These are phyloP conservation scores for Eidolon helvum DNA, from an alignment of 2,113 vertebrate genomes.

Conservation along the genomic window DNA sequence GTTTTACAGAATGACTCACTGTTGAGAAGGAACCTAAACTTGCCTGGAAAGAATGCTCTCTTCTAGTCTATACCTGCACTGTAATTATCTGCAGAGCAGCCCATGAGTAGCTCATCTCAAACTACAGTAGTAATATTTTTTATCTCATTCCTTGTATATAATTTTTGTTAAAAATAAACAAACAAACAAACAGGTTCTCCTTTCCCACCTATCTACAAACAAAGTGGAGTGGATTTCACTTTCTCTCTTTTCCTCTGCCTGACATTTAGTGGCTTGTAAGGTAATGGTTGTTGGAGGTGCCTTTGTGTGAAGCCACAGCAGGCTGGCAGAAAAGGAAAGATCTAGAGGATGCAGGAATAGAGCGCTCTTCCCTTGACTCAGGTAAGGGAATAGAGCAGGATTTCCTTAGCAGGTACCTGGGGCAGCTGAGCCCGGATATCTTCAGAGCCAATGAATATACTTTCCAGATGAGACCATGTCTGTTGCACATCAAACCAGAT, in stretches of 20 bases:
- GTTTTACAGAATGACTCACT: not conserved
- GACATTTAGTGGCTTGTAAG: not conserved
- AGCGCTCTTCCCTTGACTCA: not conserved
- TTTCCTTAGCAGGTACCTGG: slow-evolving; percentile 83
- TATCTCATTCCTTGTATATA: not conserved
- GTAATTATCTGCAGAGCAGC: not conserved
- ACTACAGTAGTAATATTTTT: not conserved
- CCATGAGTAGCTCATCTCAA: not conserved
- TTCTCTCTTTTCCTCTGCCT: not conserved
- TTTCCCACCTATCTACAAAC: not conserved
- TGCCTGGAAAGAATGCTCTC: not conserved
- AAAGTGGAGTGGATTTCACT: not conserved
- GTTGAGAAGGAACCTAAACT: not conserved
- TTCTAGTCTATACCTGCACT: not conserved
- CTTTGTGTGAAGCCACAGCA: not conserved
- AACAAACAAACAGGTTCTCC: not conserved
- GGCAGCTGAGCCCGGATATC: slow-evolving; percentile 95
- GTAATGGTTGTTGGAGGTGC: not conserved
- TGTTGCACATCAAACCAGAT: slow-evolving; percentile 96
- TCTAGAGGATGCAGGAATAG: not conserved
- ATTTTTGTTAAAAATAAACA: not conserved
- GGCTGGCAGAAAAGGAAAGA: not conserved
- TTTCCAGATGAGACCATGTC: slow-evolving; percentile 95
- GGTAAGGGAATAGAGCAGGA: not conserved
- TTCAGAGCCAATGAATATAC: slow-evolving; percentile 96